Conservation (phyloP, 2,888 invertebrate genomes). For the Syrphus vitripennis region DNA sequence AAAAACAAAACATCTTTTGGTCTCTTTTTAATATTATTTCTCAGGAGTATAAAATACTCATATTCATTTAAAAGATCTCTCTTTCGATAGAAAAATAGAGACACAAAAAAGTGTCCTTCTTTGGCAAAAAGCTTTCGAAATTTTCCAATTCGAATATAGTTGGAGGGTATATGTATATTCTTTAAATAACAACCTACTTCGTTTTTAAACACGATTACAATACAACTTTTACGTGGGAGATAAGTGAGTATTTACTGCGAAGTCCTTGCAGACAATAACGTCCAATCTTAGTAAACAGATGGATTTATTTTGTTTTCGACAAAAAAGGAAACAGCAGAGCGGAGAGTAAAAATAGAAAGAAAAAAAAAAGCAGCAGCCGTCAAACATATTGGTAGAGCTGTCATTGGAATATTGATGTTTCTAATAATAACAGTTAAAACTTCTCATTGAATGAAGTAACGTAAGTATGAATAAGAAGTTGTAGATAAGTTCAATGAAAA, state of each 20-base stretch:
- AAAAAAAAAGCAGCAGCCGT: neutral
- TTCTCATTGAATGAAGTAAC: neutral
- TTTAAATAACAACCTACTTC: conserved; percentile 37
- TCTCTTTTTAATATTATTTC: neutral
- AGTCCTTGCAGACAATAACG: neutral
- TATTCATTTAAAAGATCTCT: neutral
- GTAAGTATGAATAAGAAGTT: neutral
- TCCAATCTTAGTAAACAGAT: neutral
- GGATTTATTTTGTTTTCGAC: neutral
- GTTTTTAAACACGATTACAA: neutral
- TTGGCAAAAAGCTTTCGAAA: neutral
- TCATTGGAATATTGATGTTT: neutral
- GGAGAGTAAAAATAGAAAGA: neutral
- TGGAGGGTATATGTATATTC: too few species aligned
- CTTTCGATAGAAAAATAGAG: neutral
- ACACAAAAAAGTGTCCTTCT: neutral
- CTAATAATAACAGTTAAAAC: neutral
- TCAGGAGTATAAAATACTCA: neutral
- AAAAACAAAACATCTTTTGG: neutral
- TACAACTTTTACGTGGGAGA: conserved; percentile 57
- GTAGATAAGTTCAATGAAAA: neutral
- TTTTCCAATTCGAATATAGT: neutral
- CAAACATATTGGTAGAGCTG: neutral
- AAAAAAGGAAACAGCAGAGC: neutral
- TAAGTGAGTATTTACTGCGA: conserved; percentile 14